Percentiles rank a stretch among this genome's conserved stretches.
Evolutionary conservation across 2,888 invertebrate genomes (phyloP).

Genomic region (Hetaerina titia): DNA sequence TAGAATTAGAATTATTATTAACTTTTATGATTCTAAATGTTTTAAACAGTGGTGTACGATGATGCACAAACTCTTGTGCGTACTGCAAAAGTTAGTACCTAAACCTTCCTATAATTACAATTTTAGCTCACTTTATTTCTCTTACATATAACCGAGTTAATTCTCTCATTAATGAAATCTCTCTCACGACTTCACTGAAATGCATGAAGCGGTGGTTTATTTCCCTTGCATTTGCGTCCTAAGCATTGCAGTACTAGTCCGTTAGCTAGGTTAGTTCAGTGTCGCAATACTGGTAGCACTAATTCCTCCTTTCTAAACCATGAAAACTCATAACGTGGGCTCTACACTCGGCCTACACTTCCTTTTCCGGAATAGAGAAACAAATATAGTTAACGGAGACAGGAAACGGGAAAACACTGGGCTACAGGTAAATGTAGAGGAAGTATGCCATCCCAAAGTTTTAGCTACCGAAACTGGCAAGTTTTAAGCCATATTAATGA

Average conservation of each 20-base stretch:
- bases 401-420: neutral
- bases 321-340: neutral
- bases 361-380: neutral
- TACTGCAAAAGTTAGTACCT: too few relatives aligned
- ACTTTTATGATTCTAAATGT: too few relatives aligned
- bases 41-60: too few relatives aligned
- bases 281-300: neutral
- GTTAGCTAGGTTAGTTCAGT: neutral
- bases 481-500: slow-evolving; percentile 35
- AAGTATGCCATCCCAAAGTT: neutral
- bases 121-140: neutral
- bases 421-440: neutral
- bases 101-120: too few relatives aligned
- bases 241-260: neutral
- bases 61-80: too few relatives aligned
- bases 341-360: neutral
- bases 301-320: neutral
- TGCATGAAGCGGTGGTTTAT: neutral
- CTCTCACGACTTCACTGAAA: neutral
- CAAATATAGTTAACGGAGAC: neutral
- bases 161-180: neutral
- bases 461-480: neutral
- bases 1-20: too few relatives aligned
- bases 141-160: neutral
- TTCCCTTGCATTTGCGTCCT: neutral